Conservation (phyloP, 2,888 invertebrate species). For the Bembecia ichneumoniformis region DNA sequence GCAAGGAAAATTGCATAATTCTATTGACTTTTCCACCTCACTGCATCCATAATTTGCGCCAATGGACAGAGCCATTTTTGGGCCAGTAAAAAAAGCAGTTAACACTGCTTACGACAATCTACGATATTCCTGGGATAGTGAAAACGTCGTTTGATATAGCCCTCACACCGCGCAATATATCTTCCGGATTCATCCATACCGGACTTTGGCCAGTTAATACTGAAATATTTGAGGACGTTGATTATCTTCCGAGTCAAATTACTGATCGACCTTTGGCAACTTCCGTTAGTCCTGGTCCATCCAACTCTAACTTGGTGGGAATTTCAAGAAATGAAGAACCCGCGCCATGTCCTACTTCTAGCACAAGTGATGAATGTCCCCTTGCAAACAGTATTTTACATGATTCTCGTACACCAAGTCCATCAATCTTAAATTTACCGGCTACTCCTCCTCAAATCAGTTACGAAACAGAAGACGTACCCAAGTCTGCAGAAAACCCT, state of each 20-base stretch:
- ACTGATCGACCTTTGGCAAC: slow-evolving; percentile 10
- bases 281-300: slow-evolving; percentile 4
- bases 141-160: slow-evolving; percentile 1
- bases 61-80: slow-evolving; percentile 24
- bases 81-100: slow-evolving; percentile 28
- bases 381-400: no score
- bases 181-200: neutral
- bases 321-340: no score
- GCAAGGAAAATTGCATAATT: slow-evolving; percentile 25
- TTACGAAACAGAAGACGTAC: no score
- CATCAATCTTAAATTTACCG: no score
- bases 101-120: slow-evolving; percentile 26
- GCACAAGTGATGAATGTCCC: no score
- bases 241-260: slow-evolving; percentile 11
- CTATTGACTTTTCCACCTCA: slow-evolving; percentile 24
- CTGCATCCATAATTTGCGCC: slow-evolving; percentile 30
- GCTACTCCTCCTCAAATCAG: no score
- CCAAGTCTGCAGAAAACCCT: no score
- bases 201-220: slow-evolving; percentile 6
- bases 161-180: slow-evolving; percentile 1
- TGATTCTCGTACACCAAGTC: no score
- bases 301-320: slow-evolving; percentile 4
- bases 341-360: no score
- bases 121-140: slow-evolving; percentile 9
- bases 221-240: slow-evolving; percentile 10